Conservation (phyloP, 2,797 vertebrate species). For the Mormyrus proboscirostris region DNA sequence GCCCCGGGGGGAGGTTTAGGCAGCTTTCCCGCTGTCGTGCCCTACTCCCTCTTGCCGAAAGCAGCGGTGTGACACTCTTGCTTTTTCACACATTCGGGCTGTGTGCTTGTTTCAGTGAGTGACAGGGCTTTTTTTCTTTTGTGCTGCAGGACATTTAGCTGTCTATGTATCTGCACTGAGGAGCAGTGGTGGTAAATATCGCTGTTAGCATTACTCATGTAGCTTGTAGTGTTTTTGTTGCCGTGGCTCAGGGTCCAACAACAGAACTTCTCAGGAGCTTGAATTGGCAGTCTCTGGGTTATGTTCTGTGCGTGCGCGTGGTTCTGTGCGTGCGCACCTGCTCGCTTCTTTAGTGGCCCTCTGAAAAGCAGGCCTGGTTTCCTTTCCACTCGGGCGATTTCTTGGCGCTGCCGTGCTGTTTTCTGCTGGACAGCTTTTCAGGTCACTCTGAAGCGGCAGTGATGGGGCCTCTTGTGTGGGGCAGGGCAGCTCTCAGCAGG, state of each 20-base stretch:
- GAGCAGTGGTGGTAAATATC: not conserved
- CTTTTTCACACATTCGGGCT: not conserved
- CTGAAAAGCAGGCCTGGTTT: not conserved
- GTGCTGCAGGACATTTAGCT: not conserved
- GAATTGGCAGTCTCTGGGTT: not conserved
- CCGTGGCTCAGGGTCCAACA: not conserved
- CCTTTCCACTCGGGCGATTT: not conserved
- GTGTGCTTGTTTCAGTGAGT: not conserved
- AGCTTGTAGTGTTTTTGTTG: not conserved
- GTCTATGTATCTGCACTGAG: not conserved
- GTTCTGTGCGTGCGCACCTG: not conserved
- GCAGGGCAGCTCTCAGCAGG: not conserved
- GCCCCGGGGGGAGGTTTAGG: not conserved
- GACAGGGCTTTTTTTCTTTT: not conserved
- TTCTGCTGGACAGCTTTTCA: not conserved
- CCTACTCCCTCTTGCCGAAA: not conserved
- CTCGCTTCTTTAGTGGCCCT: not conserved
- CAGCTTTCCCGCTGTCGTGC: not conserved
- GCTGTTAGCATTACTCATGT: not conserved
- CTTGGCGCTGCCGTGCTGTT: not conserved
- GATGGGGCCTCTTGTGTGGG: not conserved
- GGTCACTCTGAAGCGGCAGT: not conserved
- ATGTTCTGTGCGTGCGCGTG: not conserved
- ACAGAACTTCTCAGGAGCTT: not conserved
- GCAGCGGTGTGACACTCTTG: not conserved